These are phyloP conservation scores for Enteromius unitaeniatus DNA, from an alignment of 2,797 vertebrate species.

Conservation along the genomic window DNA sequence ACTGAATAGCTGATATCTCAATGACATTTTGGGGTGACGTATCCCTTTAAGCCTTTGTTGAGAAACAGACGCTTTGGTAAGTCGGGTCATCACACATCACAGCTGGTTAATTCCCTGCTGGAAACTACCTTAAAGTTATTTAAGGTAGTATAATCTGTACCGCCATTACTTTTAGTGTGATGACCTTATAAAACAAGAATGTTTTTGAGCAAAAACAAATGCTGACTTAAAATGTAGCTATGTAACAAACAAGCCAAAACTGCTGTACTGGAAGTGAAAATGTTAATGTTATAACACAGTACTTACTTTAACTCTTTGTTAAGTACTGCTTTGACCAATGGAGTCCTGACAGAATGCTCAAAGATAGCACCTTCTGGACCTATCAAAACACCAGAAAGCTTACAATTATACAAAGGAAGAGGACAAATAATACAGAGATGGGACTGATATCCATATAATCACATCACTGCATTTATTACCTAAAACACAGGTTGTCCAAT, in stretches of 20 bases:
- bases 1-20: no score
- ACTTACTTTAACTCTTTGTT: constrained; percentile 89
- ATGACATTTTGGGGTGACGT: no score
- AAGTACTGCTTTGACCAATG: constrained; percentile 84
- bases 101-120: not conserved
- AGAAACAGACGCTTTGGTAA: constrained; percentile 1
- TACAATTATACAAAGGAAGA: not conserved
- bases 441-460: not conserved
- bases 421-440: not conserved
- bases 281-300: not conserved
- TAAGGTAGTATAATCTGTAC: constrained; percentile 6
- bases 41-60: not conserved
- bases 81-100: not conserved
- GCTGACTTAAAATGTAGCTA: not conserved
- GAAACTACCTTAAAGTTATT: constrained; percentile 18
- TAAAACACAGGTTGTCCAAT: not conserved
- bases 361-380: constrained; percentile 85
- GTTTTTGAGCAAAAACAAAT: not conserved
- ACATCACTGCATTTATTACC: not conserved
- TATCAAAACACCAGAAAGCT: constrained; percentile 54
- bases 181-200: not conserved
- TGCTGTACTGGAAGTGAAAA: not conserved
- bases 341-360: constrained; percentile 93
- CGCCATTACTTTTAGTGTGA: not conserved
- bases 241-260: not conserved